These are phyloP conservation scores for Hypolimnas misippus DNA, from an alignment of 2,888 invertebrate genomes.

Conservation along the genomic window DNA sequence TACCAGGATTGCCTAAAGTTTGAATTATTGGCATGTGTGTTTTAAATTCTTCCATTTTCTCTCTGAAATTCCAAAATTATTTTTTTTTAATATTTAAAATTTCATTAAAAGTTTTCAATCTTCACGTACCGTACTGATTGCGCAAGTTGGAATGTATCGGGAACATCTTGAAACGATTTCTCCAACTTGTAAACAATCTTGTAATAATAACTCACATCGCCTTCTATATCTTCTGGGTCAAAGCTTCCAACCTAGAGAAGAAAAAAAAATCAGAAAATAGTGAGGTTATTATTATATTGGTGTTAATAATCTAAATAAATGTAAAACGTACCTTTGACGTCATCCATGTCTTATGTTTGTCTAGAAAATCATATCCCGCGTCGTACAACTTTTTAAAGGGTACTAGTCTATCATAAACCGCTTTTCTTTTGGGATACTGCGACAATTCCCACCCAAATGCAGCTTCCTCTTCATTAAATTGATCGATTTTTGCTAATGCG, in stretches of 20 bases:
- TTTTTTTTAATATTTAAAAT: too few species aligned
- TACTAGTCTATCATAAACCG: slow-evolving; percentile 89
- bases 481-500: slow-evolving; percentile 92
- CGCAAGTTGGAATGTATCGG: slow-evolving; percentile 89
- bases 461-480: slow-evolving; percentile 95
- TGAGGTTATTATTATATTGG: too few species aligned
- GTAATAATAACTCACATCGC: slow-evolving; percentile 87
- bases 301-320: too few species aligned
- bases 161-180: slow-evolving; percentile 91
- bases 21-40: slow-evolving; percentile 95
- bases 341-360: slow-evolving; percentile 94
- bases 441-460: slow-evolving; percentile 95
- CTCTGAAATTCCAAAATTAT: slow-evolving; percentile 39
- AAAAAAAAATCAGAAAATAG: neutral
- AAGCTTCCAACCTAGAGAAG: slow-evolving; percentile 87
- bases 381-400: slow-evolving; percentile 96
- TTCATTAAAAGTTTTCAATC: too few species aligned
- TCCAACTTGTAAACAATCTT: slow-evolving; percentile 94
- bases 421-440: slow-evolving; percentile 93
- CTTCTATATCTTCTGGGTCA: slow-evolving; percentile 95
- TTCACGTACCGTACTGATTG: slow-evolving; percentile 74
- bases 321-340: slow-evolving; percentile 86
- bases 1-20: slow-evolving; percentile 96
- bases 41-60: slow-evolving; percentile 93
- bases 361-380: slow-evolving; percentile 93